Percentiles rank a stretch among this genome's conserved stretches.
phyloP scores from a whole-genome alignment of 1,140 invertebrate species.

The Phocides pigmalion region DNA sequence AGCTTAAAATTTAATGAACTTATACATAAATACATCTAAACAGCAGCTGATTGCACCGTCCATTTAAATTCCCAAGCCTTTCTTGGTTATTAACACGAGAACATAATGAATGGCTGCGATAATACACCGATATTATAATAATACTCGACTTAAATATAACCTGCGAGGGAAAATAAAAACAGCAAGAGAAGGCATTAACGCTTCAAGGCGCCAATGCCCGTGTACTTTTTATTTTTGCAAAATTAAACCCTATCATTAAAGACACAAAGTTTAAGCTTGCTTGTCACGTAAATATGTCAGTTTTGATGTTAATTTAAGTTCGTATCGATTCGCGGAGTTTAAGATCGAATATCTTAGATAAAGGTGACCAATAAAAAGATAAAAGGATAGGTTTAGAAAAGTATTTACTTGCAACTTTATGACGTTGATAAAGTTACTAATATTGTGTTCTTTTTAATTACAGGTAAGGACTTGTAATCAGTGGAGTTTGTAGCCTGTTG shows the following conservation, averaged over 20 bases:
- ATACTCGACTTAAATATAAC: slow-evolving; percentile 34
- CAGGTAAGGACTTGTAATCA: slow-evolving; percentile 3
- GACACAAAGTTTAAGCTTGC: not conserved
- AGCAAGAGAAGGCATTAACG: slow-evolving; percentile 20
- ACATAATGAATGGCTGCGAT: slow-evolving; percentile 32
- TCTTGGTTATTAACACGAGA: slow-evolving; percentile 25
- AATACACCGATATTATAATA: slow-evolving; percentile 33
- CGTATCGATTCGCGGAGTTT: slow-evolving; percentile 12
- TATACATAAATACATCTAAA: not conserved
- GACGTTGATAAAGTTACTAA: slow-evolving; percentile 13
- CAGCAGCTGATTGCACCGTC: slow-evolving; percentile 23
- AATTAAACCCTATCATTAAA: not conserved
- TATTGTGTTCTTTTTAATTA: slow-evolving; percentile 8
- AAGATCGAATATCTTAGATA: slow-evolving; percentile 26
- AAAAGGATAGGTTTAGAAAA: not conserved
- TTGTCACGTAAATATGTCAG: too few relatives aligned
- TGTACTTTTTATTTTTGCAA: not conserved
- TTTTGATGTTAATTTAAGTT: slow-evolving; percentile 21
- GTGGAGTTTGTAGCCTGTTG: too few relatives aligned
- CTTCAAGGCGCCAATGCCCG: slow-evolving; percentile 22
- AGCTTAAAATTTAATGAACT: slow-evolving; percentile 1
- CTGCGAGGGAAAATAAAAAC: slow-evolving; percentile 27
- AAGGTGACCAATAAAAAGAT: slow-evolving; percentile 23
- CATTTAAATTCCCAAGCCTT: slow-evolving; percentile 28
- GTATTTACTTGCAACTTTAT: slow-evolving; percentile 16